These are phyloP conservation scores for Linyphia triangularis DNA, from an alignment of 2,888 invertebrate species.

Conservation along the genomic window DNA sequence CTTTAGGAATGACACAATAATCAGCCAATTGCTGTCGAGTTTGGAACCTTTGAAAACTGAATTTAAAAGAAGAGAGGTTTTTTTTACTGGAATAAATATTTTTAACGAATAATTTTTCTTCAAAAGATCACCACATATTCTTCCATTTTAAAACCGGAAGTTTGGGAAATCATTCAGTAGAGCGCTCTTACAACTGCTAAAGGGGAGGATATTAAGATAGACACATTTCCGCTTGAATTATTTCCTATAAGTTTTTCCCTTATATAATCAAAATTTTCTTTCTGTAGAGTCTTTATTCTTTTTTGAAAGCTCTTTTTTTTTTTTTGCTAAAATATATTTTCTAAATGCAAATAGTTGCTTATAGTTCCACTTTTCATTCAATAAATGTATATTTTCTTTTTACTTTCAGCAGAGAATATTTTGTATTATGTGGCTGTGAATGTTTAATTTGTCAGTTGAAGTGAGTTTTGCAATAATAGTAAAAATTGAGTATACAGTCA, in stretches of 20 bases:
- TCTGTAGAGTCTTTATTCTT: neutral
- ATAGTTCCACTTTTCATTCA: neutral
- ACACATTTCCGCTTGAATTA: constrained; percentile 33
- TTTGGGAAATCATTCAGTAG: constrained; percentile 34
- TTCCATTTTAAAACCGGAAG: constrained; percentile 29
- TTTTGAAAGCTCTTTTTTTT: neutral
- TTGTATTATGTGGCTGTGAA: too few relatives aligned
- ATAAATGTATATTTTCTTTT: neutral
- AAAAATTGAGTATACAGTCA: too few relatives aligned
- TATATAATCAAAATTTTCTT: neutral
- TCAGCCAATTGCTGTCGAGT: constrained; percentile 65
- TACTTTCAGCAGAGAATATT: too few relatives aligned
- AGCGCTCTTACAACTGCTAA: constrained; percentile 8
- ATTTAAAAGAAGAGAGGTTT: constrained; percentile 24
- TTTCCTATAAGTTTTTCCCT: neutral
- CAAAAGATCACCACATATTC: constrained; percentile 55
- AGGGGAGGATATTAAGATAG: constrained; percentile 27
- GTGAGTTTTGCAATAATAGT: too few relatives aligned
- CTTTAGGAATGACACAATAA: constrained; percentile 69
- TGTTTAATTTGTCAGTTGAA: too few relatives aligned
- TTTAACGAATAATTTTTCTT: constrained; percentile 46
- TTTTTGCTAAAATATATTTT: neutral
- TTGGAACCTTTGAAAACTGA: constrained; percentile 56
- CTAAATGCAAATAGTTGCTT: constrained; percentile 26
- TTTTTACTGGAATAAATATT: constrained; percentile 56